Base-by-base conservation (phyloP, 2,113 vertebrate species). In the Gambusia holbrooki region DNA sequence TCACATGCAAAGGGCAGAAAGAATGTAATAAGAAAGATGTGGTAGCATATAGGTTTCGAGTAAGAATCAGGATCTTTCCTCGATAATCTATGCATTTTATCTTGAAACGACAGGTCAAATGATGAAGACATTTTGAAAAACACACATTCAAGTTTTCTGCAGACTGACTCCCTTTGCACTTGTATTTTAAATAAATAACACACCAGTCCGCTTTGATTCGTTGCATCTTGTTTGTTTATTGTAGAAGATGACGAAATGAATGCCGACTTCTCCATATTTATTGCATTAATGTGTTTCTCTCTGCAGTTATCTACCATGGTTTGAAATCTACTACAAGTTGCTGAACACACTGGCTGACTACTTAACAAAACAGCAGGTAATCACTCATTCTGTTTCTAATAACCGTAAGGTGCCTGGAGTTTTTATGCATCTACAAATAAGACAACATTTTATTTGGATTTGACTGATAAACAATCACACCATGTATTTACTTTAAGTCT, bases 301-400 rank as follows among this genome's bases (percentile, higher is more conserved):
- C 14, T 1, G 25, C 94, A 99, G 98, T 89, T 99, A 99, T 91
- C 92, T 99, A 14, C 97, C 98, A 12, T 99, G 98, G 98, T 99
- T 99, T 92, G 97, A 99, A 77, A 96, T 98, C 3, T 99, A 97
- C 94, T 99, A 99, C 93, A 99, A 98, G 92, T 95, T 99, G 89
- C 94, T 99, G 67, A 99, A 99, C 81, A 98, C 97, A 6, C 92
- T 99, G 90, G 97, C 97, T 90, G 98, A 99, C 93, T 98, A 99
- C 92, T 94, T 98, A 89, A 91, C 89, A 76, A 99, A 98, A 95
- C 96, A 96, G 81, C 95, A 98, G 97, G 98, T 98, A 96, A 95
- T 84, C 22, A 19, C 30, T 15, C 40, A 3, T 40, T 64, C 63
- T 62, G 11, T 51, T 2, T 76, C 60, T 71, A 25, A 14, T 42